Evolutionary conservation across 2,888 invertebrate species (phyloP).

Genomic region (Amiota minor): DNA sequence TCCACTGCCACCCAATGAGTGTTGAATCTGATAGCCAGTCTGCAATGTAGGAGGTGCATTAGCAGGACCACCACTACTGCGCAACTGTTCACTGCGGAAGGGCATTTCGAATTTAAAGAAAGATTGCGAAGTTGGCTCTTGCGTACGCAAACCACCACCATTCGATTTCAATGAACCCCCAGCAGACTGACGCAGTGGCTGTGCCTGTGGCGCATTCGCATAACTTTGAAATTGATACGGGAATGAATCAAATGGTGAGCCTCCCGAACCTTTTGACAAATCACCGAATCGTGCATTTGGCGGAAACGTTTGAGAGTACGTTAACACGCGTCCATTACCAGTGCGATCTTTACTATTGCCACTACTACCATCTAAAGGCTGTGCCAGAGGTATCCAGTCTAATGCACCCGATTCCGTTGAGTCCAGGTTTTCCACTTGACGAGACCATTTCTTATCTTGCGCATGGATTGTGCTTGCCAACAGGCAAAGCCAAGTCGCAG

Average conservation of each 20-base stretch:
- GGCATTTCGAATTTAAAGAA: constrained; percentile 74
- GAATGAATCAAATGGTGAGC: constrained; percentile 59
- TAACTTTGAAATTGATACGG: constrained; percentile 70
- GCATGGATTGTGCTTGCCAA: constrained; percentile 45
- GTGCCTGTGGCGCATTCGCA: constrained; percentile 53
- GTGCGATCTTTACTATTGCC: constrained; percentile 63
- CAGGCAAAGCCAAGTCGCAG: constrained; percentile 51
- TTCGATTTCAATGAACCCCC: constrained; percentile 43
- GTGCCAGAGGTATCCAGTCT: constrained; percentile 77
- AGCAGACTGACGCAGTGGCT: constrained; percentile 55
- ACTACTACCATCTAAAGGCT: constrained; percentile 62
- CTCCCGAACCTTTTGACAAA: constrained; percentile 38
- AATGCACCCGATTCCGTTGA: constrained; percentile 60
- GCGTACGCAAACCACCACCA: constrained; percentile 44
- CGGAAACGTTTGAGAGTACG: constrained; percentile 70
- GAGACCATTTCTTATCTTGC: constrained; percentile 70
- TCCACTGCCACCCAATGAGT: constrained; percentile 62
- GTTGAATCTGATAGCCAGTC: constrained; percentile 72
- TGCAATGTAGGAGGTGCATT: constrained; percentile 66
- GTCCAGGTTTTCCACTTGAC: constrained; percentile 67
- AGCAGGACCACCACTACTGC: constrained; percentile 39
- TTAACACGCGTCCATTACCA: constrained; percentile 71
- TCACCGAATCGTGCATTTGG: constrained; percentile 68
- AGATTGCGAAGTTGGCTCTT: constrained; percentile 72
- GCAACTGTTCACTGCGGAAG: constrained; percentile 53